Conservation (phyloP, 64 coral and sea anemone genomes). For the Porites australiensis region DNA sequence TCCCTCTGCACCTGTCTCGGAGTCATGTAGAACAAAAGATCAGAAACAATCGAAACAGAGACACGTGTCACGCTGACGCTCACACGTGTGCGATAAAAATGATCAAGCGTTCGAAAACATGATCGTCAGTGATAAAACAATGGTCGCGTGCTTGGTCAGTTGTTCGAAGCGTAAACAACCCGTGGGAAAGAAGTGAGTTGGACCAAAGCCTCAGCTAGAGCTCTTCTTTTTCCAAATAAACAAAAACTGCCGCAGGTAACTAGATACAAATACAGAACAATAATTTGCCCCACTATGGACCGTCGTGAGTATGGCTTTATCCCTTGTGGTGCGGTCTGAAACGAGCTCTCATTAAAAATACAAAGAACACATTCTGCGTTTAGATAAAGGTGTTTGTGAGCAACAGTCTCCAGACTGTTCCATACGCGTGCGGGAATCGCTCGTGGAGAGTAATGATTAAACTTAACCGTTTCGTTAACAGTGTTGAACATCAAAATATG, state of each 20-base stretch:
- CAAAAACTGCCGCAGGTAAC: neutral
- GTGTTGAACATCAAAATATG: no score
- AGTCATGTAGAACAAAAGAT: slow-evolving; percentile 25
- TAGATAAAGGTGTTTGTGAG: no score
- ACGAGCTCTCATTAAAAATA: neutral
- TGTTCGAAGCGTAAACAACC: slow-evolving; percentile 27
- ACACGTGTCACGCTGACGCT: slow-evolving; percentile 3
- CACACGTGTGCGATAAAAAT: slow-evolving; percentile 34
- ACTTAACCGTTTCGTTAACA: no score
- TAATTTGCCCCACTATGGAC: neutral
- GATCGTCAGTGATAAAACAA: neutral
- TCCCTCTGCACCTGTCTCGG: neutral
- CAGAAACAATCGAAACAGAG: neutral
- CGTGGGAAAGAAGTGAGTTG: slow-evolving; percentile 26
- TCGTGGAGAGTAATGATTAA: no score
- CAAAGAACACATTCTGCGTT: no score
- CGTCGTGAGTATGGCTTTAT: neutral
- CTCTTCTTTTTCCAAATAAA: neutral
- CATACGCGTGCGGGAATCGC: no score
- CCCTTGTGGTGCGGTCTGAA: neutral
- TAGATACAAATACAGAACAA: neutral
- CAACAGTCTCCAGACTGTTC: no score
- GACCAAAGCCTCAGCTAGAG: neutral
- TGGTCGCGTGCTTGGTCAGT: slow-evolving; percentile 41
- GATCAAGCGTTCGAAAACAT: slow-evolving; percentile 37